Evolutionary conservation across 2,797 vertebrate genomes (phyloP), one percentile per base, ranked within the genome.

Genomic region (Tangara arthus): DNA sequence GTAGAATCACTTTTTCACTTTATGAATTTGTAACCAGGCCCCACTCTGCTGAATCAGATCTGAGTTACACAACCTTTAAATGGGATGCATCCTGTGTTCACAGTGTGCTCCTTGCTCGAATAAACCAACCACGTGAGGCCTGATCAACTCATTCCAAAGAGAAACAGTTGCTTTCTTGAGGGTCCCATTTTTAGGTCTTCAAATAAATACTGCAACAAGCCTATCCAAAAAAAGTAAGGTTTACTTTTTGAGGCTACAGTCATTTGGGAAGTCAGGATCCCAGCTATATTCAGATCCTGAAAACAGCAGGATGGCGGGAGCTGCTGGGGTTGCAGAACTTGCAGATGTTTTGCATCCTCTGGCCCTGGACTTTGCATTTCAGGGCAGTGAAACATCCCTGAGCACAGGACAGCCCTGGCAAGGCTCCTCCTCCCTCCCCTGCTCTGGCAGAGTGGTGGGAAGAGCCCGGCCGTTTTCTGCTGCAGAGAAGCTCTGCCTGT

Each of bases 271-370:
- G 39, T n/a, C 75, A 11, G 17, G 23, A 41, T 11, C 37, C 46
- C 50, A 9, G 35, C 0, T 0, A n/a, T 8, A 34, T 35, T 2
- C 1, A 34, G 23, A 32, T 26, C 9, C 34, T 1, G 0, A 30
- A 24, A 44, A 1, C 17, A n/a, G 44, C 28, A 30, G 41, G 50
- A 21, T 8, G 44, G 50, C 50, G 42, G 52, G 37, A 72, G 52
- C 46, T 23, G 8, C 2, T 18, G 14, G 41, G 22, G 9, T 28
- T 32, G 41, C 61, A 53, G 61, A 30, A 73, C 16, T 46, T 0
- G 0, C 1, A 2, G 32, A 32, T 60, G 52, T 3, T 73, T 73
- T 11, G 41, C 16, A 32, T 44, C 8, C 61, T 26, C 35, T 3
- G 7, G 68, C 57, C n/a, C 57, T 15, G 65, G 42, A 53, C 57